These are phyloP conservation scores for Drosophila lacicola DNA, from an alignment of 2,888 invertebrate species.

Conservation along the genomic window DNA sequence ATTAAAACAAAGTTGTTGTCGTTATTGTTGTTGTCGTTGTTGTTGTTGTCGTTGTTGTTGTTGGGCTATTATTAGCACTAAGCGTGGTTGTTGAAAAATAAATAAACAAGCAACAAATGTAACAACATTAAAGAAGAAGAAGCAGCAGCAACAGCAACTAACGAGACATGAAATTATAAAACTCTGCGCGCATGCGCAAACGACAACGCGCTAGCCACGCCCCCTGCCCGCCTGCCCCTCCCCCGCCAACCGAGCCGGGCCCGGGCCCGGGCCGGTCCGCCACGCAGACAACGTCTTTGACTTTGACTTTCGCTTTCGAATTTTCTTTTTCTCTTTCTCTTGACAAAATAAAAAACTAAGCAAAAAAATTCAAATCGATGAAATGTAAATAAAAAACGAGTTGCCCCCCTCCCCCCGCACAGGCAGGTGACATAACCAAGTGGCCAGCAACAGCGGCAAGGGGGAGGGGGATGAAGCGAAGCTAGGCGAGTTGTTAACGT, in stretches of 20 bases:
- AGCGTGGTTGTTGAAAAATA: constrained; percentile 9
- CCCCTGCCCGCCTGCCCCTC: background rate
- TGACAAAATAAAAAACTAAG: constrained; percentile 32
- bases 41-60: constrained; percentile 16
- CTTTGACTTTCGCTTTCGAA: constrained; percentile 82
- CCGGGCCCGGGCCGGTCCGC: background rate
- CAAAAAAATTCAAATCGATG: constrained; percentile 69
- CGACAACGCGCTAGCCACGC: constrained; percentile 29
- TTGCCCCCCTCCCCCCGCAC: constrained; percentile 4
- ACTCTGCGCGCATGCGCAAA: constrained; percentile 60
- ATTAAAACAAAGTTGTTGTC: constrained; percentile 34
- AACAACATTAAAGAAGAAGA: constrained; percentile 29
- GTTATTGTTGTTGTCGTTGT: constrained; percentile 4
- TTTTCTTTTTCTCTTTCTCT: constrained; percentile 69
- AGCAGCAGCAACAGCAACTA: constrained; percentile 29
- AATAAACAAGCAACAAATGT: constrained; percentile 29
- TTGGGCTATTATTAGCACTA: constrained; percentile 44
- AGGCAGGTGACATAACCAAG: constrained; percentile 73
- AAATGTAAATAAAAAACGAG: constrained; percentile 65
- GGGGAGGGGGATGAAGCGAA: background rate
- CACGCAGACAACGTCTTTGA: constrained; percentile 61
- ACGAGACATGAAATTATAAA: constrained; percentile 73
- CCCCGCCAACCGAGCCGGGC: background rate
- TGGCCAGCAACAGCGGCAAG: constrained; percentile 43
- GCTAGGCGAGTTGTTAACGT: constrained; percentile 43